Percentiles rank a stretch among this genome's conserved stretches.
Evolutionary conservation across 2,797 vertebrate genomes (phyloP).

Genomic region (Acanthornis magna): DNA sequence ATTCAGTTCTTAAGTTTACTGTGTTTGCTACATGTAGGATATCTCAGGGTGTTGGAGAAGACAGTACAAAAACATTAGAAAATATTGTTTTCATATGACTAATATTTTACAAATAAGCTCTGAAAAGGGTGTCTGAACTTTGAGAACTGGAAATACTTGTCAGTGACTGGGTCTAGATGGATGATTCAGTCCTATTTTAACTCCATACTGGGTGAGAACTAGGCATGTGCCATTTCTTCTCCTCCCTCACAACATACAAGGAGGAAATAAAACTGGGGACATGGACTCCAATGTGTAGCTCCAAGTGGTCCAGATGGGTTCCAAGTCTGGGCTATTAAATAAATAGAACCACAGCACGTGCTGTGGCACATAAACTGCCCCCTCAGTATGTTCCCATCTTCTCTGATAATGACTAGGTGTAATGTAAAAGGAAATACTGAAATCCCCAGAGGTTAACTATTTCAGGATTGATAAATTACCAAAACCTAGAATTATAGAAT

Average conservation of each 20-base stretch:
- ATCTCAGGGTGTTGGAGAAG: not conserved
- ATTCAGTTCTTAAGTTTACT: not conserved
- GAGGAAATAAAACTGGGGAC: not conserved
- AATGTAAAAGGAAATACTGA: not conserved
- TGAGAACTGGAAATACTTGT: not conserved
- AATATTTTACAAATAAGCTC: not conserved
- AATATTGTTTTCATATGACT: not conserved
- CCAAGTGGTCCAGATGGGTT: not conserved
- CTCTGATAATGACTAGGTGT: not conserved
- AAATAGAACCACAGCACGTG: not conserved
- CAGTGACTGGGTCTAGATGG: not conserved
- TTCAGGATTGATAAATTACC: not conserved
- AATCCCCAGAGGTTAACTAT: not conserved
- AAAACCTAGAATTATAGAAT: not conserved
- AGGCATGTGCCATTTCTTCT: not conserved
- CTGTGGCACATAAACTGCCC: not conserved
- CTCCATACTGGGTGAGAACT: not conserved
- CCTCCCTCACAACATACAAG: not conserved
- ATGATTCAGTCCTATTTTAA: not conserved
- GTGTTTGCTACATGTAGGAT: not conserved
- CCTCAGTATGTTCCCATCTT: not conserved
- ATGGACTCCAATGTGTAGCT: not conserved
- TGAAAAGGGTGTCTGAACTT: not conserved
- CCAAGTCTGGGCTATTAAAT: not conserved
- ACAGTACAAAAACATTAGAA: not conserved